Evolutionary conservation across 2,888 invertebrate species (phyloP), one percentile per base, ranked within the genome.

Genomic region (Catocala fraxini): DNA sequence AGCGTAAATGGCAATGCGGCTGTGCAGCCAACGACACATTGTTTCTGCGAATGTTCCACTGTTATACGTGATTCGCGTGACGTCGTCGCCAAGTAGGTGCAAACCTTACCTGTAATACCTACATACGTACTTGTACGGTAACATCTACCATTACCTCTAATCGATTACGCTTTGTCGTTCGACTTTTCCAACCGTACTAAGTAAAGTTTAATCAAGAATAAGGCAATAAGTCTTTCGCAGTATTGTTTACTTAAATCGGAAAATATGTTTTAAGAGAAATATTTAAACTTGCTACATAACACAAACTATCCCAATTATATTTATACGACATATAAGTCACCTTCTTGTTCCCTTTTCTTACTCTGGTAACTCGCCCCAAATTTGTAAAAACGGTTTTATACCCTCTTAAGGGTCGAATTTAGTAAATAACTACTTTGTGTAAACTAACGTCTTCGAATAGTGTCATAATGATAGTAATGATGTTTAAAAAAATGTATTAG

Each of bases 31-130:
- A 80, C 80, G 81, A 83, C 79, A 79, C 81, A 83, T 82, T 86
- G 85, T 86, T 89, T 84, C 84, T 84, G 68, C 73, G 81, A 87
- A 87, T 80, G 80, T 79, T 79, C 75, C 65, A 73, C 77, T 74
- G 75, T 79, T 83, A 80, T 83, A 81, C 71, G 74, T 74, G 75
- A 81, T 81, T 88, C 81, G 85, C 85, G 88, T 88, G 88, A 82
- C 81, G 77, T 76, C 58, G 70, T 73, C 71, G 70, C 71, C 63
- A 67, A 75, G 75, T 72, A 63, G 42, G 60, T 78, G 71, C 65
- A 71, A 71, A 71, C 73, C 72, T 63, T 68, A 73, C 61, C 74
- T 73, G 51, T 9, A 68, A 70, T 78, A 78, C 72, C 57, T 69
- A 42, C 2, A 12, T 12, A 53, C 49, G 61, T 63, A 70, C 49